phyloP scores from a whole-genome alignment of 2,797 vertebrate species.

The Taeniopygia guttata region DNA sequence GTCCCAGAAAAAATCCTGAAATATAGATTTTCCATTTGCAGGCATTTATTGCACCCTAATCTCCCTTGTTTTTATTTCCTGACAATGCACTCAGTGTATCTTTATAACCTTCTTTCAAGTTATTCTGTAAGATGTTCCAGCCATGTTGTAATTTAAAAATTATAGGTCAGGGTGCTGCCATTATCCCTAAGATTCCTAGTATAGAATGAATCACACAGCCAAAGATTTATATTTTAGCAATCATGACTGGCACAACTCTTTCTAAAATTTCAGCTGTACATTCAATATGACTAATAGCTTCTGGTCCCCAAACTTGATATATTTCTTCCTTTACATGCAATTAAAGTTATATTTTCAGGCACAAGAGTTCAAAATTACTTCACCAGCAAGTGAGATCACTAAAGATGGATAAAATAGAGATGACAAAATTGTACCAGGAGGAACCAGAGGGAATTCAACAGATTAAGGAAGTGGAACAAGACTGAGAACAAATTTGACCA shows the following conservation, averaged over 20 bases:
- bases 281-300: background rate
- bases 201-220: background rate
- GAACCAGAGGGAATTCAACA: background rate
- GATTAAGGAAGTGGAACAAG: background rate
- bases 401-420: background rate
- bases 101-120: background rate
- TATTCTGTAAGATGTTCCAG: background rate
- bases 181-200: background rate
- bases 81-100: background rate
- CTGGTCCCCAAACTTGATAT: background rate
- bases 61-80: background rate
- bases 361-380: background rate
- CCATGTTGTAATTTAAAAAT: background rate
- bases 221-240: background rate
- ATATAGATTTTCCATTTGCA: background rate
- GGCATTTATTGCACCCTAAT: background rate
- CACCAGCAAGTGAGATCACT: background rate
- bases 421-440: background rate
- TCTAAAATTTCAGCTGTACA: background rate
- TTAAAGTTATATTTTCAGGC: background rate
- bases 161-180: background rate
- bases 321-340: background rate
- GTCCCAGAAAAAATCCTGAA: background rate
- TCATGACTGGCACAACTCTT: background rate
- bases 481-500: background rate